Percentiles rank a stretch among this genome's conserved stretches.
These are phyloP conservation scores for Reticulitermes lucifugus DNA, from an alignment of 2,888 invertebrate genomes.

Conservation along the genomic window DNA sequence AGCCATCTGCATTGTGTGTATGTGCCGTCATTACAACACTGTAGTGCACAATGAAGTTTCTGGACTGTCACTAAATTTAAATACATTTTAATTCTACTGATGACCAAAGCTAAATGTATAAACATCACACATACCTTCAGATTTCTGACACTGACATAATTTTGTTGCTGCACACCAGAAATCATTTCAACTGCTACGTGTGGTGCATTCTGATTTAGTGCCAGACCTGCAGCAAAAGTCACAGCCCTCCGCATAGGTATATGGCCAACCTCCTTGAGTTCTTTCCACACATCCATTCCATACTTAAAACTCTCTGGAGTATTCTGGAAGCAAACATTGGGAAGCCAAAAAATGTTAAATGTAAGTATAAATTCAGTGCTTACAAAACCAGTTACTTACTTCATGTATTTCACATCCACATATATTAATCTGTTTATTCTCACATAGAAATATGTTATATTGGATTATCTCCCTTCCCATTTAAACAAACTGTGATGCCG, in stretches of 20 bases:
- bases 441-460: too few relatives aligned
- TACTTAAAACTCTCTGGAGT: constrained; percentile 74
- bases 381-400: too few relatives aligned
- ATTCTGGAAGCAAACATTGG: constrained; percentile 71
- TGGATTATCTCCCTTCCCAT: too few relatives aligned
- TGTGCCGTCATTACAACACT: too few relatives aligned
- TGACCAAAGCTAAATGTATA: too few relatives aligned
- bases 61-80: too few relatives aligned
- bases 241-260: constrained; percentile 71
- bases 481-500: too few relatives aligned
- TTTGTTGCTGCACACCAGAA: constrained; percentile 66
- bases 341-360: constrained; percentile 2
- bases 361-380: background rate
- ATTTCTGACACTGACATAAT: constrained; percentile 77
- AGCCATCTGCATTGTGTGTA: too few relatives aligned
- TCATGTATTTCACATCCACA: too few relatives aligned
- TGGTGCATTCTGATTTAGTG: constrained; percentile 76
- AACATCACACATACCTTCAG: constrained; percentile 67
- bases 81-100: too few relatives aligned
- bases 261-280: constrained; percentile 69
- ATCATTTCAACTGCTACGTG: constrained; percentile 77
- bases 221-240: constrained; percentile 74
- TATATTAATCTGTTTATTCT: too few relatives aligned
- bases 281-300: constrained; percentile 72
- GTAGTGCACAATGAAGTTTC: too few relatives aligned